phyloP scores from a whole-genome alignment of 2,888 invertebrate species.

The Leptura quadrifasciata region DNA sequence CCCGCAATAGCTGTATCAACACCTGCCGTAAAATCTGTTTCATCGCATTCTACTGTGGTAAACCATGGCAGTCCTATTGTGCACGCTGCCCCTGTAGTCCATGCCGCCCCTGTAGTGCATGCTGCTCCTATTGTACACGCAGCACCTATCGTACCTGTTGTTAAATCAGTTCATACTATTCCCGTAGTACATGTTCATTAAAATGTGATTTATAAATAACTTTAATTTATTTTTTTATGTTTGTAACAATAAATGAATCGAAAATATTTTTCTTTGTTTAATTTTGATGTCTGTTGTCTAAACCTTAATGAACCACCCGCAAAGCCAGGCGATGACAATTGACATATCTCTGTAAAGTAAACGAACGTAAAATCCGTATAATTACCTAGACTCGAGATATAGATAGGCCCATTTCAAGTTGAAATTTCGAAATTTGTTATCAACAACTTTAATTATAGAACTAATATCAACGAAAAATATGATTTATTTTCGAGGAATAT shows the following conservation, averaged over 20 bases:
- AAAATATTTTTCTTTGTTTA: background rate
- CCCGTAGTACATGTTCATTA: slow-evolving; percentile 66
- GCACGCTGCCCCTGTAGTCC: background rate
- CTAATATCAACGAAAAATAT: too few species aligned
- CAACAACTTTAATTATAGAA: too few species aligned
- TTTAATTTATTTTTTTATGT: background rate
- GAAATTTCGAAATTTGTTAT: too few species aligned
- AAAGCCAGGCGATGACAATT: too few species aligned
- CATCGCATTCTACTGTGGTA: background rate
- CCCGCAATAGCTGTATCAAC: background rate
- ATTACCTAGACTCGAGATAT: too few species aligned
- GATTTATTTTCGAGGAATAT: too few species aligned
- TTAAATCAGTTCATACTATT: slow-evolving; percentile 50
- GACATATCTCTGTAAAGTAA: too few species aligned
- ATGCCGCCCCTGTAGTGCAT: background rate
- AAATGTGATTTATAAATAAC: background rate
- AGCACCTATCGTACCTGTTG: slow-evolving; percentile 51
- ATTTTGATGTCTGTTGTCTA: too few species aligned
- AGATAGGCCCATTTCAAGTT: too few species aligned
- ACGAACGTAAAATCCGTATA: too few species aligned
- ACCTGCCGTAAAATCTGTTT: background rate
- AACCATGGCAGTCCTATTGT: background rate
- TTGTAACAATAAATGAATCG: background rate
- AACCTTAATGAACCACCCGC: too few species aligned
- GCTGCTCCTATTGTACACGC: background rate